Evolutionary conservation across 2,797 vertebrate genomes (phyloP), one percentile per base, ranked within the genome.

Genomic region (Sus cebifrons): DNA sequence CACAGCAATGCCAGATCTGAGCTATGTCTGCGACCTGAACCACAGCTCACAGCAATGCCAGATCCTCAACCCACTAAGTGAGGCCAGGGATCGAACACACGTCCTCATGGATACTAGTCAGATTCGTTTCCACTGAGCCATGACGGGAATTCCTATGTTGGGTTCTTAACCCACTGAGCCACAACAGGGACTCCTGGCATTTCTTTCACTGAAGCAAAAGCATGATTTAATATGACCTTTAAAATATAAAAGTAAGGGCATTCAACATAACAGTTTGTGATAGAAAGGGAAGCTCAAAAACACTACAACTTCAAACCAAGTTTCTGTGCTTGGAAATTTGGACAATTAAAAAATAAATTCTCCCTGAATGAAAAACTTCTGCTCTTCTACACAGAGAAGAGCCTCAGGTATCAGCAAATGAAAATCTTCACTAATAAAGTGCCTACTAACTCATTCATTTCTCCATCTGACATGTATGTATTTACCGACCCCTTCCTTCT

Each of bases 131-230:
- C 44, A 10, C 36, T 49, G 44, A 49, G 44, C 44, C 44, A 49
- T 5, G 44, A 10, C 44, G 44, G 44, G 44, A 49, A 49, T 10
- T 49, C 9, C 44, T 49, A 49, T 49, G 44, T 49, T 49, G 44
- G 44, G 44, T 49, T 49, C 36, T 49, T 49, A 49, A 49, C 44
- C 44, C 44, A 49, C 44, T 49, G 44, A 49, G 44, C 44, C 44
- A 49, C 44, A 49, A 49, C 44, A 49, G 44, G 6, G 44, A 49
- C 44, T 49, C 65, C 32, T 54, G 29, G 54, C 56, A 73, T 79
- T 88, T 82, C 23, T n/a, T 90, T 75, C 25, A 62, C 1, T 54
- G 65, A 86, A 89, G 23, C 54, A 94, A 92, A 94, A 73, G 49
- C 17, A 52, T 60, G 6, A 9, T 20, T 56, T 71, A 56, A 40